These are phyloP conservation scores for Drosophila setifemur DNA, from an alignment of 1,140 invertebrate species.

Conservation along the genomic window DNA sequence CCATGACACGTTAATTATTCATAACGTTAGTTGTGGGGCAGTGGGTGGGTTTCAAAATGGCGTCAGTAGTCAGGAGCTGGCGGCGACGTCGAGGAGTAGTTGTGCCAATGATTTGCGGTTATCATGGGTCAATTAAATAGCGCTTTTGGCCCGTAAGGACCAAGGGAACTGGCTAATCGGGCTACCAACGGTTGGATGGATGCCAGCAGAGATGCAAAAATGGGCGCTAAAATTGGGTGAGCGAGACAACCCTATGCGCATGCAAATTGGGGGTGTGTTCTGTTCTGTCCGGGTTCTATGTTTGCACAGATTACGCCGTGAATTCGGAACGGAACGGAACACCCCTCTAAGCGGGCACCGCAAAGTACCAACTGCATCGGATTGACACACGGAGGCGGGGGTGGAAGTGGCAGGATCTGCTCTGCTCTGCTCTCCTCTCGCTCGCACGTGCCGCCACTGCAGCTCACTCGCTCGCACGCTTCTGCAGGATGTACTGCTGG, in stretches of 20 bases:
- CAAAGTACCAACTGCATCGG: conserved; percentile 27
- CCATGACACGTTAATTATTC: conserved; percentile 80
- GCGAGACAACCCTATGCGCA: conserved; percentile 64
- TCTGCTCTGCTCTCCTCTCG: conserved; percentile 12
- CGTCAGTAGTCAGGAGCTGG: conserved; percentile 6
- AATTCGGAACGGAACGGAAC: conserved; percentile 14
- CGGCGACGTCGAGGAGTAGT: conserved; percentile 25
- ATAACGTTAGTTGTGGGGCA: not conserved
- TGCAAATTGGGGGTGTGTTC: conserved; percentile 75
- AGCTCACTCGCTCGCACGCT: conserved; percentile 27
- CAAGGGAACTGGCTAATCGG: conserved; percentile 24
- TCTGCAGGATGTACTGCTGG: not conserved
- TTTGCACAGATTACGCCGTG: conserved; percentile 14
- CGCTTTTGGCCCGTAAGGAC: conserved; percentile 15
- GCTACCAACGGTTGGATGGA: conserved; percentile 7
- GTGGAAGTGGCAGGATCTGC: conserved; percentile 1
- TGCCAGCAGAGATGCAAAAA: conserved; percentile 25
- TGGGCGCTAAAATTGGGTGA: conserved; percentile 25
- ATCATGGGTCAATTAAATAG: conserved; percentile 56
- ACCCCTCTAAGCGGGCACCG: conserved; percentile 32
- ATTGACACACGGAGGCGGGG: not conserved
- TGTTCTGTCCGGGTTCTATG: too few relatives aligned
- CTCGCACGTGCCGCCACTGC: conserved; percentile 4
- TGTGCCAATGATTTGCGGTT: conserved; percentile 64
- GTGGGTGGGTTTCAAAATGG: conserved; percentile 16